Percentiles rank a stretch among this genome's conserved stretches.
Conservation (phyloP, 2,797 vertebrate genomes). For the Pangasius mekongensis region DNA sequence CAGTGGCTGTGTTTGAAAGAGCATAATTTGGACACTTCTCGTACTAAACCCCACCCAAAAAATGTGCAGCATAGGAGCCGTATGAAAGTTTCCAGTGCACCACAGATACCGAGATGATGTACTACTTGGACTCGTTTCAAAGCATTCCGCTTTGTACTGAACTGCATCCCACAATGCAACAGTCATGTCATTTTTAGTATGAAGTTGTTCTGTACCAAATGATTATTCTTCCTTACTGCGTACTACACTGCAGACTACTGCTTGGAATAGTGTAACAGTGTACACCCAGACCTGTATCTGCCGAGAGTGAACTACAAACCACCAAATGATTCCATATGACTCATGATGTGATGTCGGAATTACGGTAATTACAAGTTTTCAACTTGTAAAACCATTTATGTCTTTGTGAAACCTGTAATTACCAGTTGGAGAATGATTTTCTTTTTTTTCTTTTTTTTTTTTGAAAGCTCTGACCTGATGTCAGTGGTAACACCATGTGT, state of each 20-base stretch:
- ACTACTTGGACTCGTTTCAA: neutral
- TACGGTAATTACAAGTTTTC: constrained; percentile 30
- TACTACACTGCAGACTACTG: neutral
- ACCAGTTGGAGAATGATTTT: neutral
- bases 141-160: neutral
- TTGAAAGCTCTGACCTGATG: neutral
- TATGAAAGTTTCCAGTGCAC: neutral
- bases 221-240: neutral
- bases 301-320: constrained; percentile 2
- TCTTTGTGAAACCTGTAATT: constrained; percentile 33
- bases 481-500: constrained; percentile 8
- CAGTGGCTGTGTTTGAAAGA: neutral
- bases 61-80: neutral
- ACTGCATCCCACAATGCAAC: neutral
- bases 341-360: constrained; percentile 28
- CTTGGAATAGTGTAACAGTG: neutral
- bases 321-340: constrained; percentile 32
- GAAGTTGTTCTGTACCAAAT: neutral
- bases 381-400: constrained; percentile 11
- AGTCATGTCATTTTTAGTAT: neutral
- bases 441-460: neutral
- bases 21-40: neutral
- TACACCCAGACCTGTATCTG: neutral
- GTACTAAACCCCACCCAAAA: neutral
- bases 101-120: neutral